Percentiles rank a stretch among this genome's conserved stretches.
Conservation (phyloP, 2,888 invertebrate genomes). For the Lasioglossum zephyrum region DNA sequence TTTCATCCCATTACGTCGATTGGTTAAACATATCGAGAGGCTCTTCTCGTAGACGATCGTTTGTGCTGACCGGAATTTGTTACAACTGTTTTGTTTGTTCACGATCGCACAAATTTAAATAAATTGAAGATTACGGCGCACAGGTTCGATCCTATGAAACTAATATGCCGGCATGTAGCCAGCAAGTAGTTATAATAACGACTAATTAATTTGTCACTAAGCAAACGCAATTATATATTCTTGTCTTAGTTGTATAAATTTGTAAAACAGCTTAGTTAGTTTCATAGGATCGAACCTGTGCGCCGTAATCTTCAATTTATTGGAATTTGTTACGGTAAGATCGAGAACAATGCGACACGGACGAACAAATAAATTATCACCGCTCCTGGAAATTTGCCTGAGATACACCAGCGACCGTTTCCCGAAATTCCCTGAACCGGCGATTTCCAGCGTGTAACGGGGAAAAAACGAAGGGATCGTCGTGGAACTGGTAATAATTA, state of each 20-base stretch:
- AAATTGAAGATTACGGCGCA: too few species aligned
- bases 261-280: too few species aligned
- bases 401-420: neutral
- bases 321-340: neutral
- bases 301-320: too few species aligned
- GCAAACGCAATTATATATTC: too few species aligned
- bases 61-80: neutral
- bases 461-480: neutral
- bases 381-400: neutral
- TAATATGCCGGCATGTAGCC: too few species aligned
- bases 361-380: neutral
- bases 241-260: too few species aligned
- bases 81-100: too few species aligned
- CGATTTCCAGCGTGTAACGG: neutral
- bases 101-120: too few species aligned
- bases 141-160: too few species aligned
- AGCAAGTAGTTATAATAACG: too few species aligned
- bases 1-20: conserved; percentile 51
- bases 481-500: neutral
- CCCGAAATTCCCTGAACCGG: neutral
- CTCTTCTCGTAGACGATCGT: neutral
- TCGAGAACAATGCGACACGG: neutral
- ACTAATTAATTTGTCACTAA: too few species aligned
- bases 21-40: neutral
- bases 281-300: too few species aligned